phyloP scores from a whole-genome alignment of 2,113 vertebrate species.

The Panthera tigris region DNA sequence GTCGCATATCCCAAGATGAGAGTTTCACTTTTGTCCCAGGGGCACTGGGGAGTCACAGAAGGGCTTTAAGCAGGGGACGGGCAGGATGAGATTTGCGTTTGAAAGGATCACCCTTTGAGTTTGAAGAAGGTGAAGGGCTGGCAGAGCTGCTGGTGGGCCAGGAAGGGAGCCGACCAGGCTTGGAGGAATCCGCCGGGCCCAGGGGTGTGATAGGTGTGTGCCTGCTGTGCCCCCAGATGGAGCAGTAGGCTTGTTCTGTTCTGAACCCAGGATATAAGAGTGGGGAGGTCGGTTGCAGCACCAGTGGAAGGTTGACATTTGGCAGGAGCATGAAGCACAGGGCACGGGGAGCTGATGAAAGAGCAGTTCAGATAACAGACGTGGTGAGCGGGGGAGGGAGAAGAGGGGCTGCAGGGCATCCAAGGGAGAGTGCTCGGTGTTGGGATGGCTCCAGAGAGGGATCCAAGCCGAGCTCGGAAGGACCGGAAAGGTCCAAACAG shows the following conservation, averaged over 20 bases:
- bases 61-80: not conserved
- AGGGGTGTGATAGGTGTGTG: not conserved
- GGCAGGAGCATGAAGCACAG: not conserved
- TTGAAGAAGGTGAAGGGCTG: not conserved
- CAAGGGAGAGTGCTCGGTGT: not conserved
- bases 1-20: not conserved
- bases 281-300: not conserved
- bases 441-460: not conserved
- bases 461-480: not conserved
- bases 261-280: not conserved
- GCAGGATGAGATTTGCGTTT: not conserved
- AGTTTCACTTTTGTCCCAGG: not conserved
- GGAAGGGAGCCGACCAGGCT: not conserved
- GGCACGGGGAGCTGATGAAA: not conserved
- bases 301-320: not conserved
- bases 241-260: not conserved
- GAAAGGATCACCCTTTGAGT: not conserved
- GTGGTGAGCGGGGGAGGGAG: not conserved
- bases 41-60: not conserved
- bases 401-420: not conserved
- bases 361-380: not conserved
- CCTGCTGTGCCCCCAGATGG: not conserved
- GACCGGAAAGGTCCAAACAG: not conserved
- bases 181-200: not conserved
- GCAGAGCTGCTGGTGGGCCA: not conserved